Conservation (phyloP, 1,140 invertebrate genomes). For the Pentalonia nigronervosa region DNA sequence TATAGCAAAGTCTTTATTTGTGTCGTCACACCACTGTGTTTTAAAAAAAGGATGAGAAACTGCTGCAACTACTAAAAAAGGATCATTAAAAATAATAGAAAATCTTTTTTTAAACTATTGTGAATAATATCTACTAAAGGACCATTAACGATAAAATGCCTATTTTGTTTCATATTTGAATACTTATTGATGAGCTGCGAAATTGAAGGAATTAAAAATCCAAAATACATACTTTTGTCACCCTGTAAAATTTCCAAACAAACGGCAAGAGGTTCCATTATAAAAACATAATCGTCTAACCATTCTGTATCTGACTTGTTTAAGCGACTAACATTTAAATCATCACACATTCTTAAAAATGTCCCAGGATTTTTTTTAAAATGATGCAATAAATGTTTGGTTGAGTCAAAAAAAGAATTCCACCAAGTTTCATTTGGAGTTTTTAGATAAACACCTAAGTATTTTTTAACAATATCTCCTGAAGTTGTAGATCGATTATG, state of each 20-base stretch:
- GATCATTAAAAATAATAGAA: slow-evolving; percentile 3
- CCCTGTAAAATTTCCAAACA: slow-evolving; percentile 19
- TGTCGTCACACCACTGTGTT: neutral
- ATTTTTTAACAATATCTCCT: slow-evolving; percentile 22
- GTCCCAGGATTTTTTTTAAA: neutral
- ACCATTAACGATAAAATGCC: neutral
- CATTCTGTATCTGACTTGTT: slow-evolving; percentile 27
- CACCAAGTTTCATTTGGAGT: slow-evolving; percentile 28
- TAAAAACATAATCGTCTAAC: slow-evolving; percentile 20
- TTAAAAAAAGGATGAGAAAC: slow-evolving; percentile 37
- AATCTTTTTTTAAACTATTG: slow-evolving; percentile 1
- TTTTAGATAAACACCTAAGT: neutral
- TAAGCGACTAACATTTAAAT: neutral
- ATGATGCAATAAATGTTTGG: slow-evolving; percentile 16
- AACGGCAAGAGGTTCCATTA: slow-evolving; percentile 14
- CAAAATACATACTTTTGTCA: slow-evolving; percentile 42
- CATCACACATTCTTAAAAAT: slow-evolving; percentile 7
- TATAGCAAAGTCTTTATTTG: neutral
- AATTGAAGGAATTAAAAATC: slow-evolving; percentile 34
- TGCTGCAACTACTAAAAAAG: slow-evolving; percentile 17
- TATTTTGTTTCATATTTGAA: slow-evolving; percentile 5
- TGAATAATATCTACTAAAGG: slow-evolving; percentile 13
- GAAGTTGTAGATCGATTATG: slow-evolving; percentile 6
- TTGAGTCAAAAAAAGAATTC: slow-evolving; percentile 28
- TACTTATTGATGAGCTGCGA: slow-evolving; percentile 13